Percentiles rank a stretch among this genome's conserved stretches.
Evolutionary conservation across 2,888 invertebrate genomes (phyloP).

Genomic region (Volucella bombylans): DNA sequence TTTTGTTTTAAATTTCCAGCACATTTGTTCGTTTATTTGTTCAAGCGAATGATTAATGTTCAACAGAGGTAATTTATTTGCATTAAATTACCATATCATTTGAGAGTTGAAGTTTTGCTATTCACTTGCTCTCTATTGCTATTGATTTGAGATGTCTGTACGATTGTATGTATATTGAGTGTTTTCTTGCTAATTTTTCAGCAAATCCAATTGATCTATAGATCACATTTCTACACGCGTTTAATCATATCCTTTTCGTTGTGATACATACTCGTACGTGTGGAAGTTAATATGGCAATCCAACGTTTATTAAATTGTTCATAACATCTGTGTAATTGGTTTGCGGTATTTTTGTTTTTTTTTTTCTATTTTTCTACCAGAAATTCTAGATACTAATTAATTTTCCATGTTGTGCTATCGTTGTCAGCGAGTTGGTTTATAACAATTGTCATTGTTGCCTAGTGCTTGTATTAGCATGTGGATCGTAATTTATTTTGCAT

Average conservation of each 20-base stretch:
- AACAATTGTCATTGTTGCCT: conserved; percentile 57
- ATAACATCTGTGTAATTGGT: conserved; percentile 53
- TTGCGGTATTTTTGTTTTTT: not conserved
- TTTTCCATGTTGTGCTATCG: conserved; percentile 45
- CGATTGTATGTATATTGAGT: conserved; percentile 27
- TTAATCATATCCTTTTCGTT: conserved; percentile 22
- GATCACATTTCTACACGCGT: conserved; percentile 38
- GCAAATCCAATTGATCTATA: conserved; percentile 53
- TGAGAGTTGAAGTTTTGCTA: conserved; percentile 13
- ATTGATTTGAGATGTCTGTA: conserved; percentile 13
- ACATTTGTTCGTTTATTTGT: conserved; percentile 71
- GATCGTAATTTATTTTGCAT: conserved; percentile 52
- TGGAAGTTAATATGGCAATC: not conserved
- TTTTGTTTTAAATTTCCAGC: conserved; percentile 1
- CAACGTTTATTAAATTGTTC: conserved; percentile 16
- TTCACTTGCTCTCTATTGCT: conserved; percentile 5
- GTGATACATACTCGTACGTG: conserved; percentile 18
- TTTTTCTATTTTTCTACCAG: not conserved
- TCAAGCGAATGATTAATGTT: conserved; percentile 75
- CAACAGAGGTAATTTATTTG: conserved; percentile 80
- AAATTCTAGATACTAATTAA: conserved; percentile 60
- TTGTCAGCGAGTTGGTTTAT: conserved; percentile 38
- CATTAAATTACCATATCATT: conserved; percentile 78
- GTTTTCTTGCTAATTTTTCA: conserved; percentile 51
- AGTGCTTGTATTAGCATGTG: conserved; percentile 48